A percentile compares a stretch with the other conserved stretches of the same genome.
These are phyloP conservation scores for Cotesia glomerata DNA, from an alignment of 1,140 invertebrate genomes.

Conservation along the genomic window DNA sequence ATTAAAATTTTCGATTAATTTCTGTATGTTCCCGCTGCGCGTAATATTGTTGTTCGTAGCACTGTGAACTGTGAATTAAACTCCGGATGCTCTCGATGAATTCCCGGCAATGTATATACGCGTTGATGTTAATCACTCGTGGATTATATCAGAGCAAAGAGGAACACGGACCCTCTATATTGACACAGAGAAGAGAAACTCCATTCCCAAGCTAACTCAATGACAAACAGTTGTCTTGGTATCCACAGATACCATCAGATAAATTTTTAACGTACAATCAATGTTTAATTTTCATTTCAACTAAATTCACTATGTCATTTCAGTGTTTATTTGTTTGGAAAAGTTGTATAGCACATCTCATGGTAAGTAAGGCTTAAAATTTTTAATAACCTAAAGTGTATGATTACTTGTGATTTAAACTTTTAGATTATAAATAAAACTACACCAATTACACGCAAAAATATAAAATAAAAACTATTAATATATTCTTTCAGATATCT, in stretches of 20 bases:
- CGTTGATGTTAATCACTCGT: conserved; percentile 18
- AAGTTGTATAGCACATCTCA: too few species aligned
- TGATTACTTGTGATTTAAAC: too few species aligned
- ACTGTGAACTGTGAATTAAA: not conserved
- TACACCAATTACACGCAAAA: too few species aligned
- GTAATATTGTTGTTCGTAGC: not conserved
- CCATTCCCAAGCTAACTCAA: not conserved
- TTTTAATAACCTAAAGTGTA: too few species aligned
- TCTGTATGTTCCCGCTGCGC: not conserved
- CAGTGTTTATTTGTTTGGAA: not conserved
- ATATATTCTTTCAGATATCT: too few species aligned
- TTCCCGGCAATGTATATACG: not conserved
- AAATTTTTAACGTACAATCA: not conserved
- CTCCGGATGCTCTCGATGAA: not conserved
- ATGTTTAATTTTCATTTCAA: not conserved
- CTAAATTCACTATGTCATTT: not conserved
- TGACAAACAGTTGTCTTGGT: not conserved
- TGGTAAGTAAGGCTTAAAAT: too few species aligned
- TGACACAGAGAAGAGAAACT: conserved; percentile 11
- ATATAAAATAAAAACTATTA: too few species aligned
- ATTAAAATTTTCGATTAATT: too few species aligned
- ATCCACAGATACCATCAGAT: not conserved
- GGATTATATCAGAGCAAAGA: conserved; percentile 8
- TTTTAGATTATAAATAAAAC: too few species aligned
- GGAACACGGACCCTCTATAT: not conserved